A percentile compares a stretch with the other conserved stretches of the same genome.
phyloP scores from a whole-genome alignment of 2,113 vertebrate species.

The Takifugu bimaculatus region DNA sequence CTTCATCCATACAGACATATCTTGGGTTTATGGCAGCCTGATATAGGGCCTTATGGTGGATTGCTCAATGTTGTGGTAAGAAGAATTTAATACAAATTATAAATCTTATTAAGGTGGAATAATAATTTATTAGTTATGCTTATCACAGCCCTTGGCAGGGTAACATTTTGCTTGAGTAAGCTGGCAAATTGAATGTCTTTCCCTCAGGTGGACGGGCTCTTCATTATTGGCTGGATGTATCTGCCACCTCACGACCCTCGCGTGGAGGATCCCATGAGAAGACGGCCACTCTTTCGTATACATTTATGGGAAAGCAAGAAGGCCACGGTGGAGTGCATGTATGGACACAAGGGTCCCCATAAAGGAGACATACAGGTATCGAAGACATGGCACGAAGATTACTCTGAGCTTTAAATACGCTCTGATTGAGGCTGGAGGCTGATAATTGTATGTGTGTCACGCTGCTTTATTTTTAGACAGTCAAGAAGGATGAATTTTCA shows the following conservation, averaged over 20 bases:
- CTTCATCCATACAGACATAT: conserved; percentile 93
- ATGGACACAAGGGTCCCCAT: conserved; percentile 94
- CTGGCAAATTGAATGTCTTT: not conserved
- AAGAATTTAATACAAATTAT: conserved; percentile 7
- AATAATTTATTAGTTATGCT: too few species aligned
- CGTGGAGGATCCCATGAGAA: conserved; percentile 93
- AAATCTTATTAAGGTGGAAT: too few species aligned
- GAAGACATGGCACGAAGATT: not conserved
- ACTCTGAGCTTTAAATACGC: not conserved
- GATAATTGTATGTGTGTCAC: conserved; percentile 19
- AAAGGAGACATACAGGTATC: conserved; percentile 92
- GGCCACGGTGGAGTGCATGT: conserved; percentile 96
- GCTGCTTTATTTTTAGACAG: conserved; percentile 75
- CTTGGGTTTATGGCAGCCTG: conserved; percentile 96
- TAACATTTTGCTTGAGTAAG: too few species aligned
- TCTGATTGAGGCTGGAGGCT: not conserved
- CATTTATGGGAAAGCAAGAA: conserved; percentile 87
- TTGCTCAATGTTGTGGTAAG: conserved; percentile 98
- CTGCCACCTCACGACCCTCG: conserved; percentile 94
- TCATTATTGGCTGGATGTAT: conserved; percentile 99
- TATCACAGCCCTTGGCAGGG: too few species aligned
- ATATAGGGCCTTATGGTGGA: conserved; percentile 95
- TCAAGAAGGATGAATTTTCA: conserved; percentile 95
- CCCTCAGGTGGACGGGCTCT: conserved; percentile 88
- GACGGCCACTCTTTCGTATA: conserved; percentile 92